Evolutionary conservation across 2,888 invertebrate species (phyloP), one percentile per base, ranked within the genome.

Genomic region (Hyppa rectilinea): DNA sequence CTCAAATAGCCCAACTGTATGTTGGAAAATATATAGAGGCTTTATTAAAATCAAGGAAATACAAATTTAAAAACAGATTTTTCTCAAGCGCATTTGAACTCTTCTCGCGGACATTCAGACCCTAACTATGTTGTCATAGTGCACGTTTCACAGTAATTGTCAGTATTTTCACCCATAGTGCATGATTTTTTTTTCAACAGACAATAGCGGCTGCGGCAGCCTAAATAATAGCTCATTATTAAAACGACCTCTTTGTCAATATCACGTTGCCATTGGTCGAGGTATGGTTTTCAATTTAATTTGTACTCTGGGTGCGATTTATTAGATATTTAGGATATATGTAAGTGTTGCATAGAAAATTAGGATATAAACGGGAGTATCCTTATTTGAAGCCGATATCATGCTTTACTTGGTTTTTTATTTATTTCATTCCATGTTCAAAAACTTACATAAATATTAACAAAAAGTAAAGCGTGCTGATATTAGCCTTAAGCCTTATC

Each of bases 221-320:
- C 43, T 52, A 23, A 68, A n/a, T 31, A 73, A 82, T 75, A 59
- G 50, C 71, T 64, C 2, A 65, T 78, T 60, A 84, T 84, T 84
- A 67, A 81, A 73, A 82, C 56, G 79, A 82, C 84, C 84, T 84
- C 64, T 75, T 71, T 47, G 61, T 59, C 66, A 69, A 66, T 66
- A 66, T 55, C 36, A 67, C 58, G 49, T 56, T 17, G n/a, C 38
- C 60, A 63, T 52, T 56, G 17, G 45, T 6, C 31, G 53, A 12
- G 10, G 2, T 36, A 43, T 49, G 43, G 14, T 20, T 47, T 49
- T 29, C n/a, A n/a, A n/a, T 34, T 53, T 55, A n/a, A 47, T 58
- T 23, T 38, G 50, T 38, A 9, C 14, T 52, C 31, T 14, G 20
- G 9, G 12, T 38, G 17, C 6, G n/a, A 31, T 40, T 29, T 2